phyloP scores from a whole-genome alignment of 92 coral and sea anemone genomes.

The Muricea muricata region DNA sequence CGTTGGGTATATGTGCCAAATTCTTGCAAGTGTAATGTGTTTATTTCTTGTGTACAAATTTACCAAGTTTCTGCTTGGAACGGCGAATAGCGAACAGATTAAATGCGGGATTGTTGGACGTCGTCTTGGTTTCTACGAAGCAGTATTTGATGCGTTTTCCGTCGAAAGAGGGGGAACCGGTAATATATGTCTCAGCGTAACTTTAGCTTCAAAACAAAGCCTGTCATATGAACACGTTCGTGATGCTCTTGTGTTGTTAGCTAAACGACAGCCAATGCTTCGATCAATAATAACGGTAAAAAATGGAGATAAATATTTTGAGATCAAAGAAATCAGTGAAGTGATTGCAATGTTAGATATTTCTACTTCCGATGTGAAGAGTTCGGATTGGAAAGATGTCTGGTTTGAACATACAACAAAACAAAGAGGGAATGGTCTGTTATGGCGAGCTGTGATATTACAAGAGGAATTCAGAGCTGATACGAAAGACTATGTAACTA shows the following conservation, averaged over 20 bases:
- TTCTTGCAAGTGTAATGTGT: not conserved
- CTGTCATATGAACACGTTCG: not conserved
- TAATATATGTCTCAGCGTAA: not conserved
- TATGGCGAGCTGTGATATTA: slow-evolving; percentile 17
- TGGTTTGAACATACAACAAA: slow-evolving; percentile 17
- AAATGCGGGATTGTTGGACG: not conserved
- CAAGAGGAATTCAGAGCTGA: slow-evolving; percentile 7
- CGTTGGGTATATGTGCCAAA: not conserved
- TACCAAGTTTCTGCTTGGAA: not conserved
- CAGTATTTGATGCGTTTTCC: not conserved
- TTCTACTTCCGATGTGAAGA: not conserved
- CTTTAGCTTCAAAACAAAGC: not conserved
- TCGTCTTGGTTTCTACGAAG: slow-evolving; percentile 12
- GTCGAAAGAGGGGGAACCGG: not conserved
- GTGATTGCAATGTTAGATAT: not conserved
- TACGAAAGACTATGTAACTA: not conserved
- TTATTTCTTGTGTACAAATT: not conserved
- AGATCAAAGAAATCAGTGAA: not conserved
- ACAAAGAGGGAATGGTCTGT: slow-evolving; percentile 19
- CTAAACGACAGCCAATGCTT: slow-evolving; percentile 31
- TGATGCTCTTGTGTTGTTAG: slow-evolving; percentile 19
- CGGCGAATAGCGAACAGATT: not conserved
- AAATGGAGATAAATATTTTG: not conserved
- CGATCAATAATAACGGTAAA: not conserved
- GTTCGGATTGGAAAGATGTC: slow-evolving; percentile 11